Conservation (phyloP, 2,797 vertebrate genomes). For the Enteromius trimaculatus region DNA sequence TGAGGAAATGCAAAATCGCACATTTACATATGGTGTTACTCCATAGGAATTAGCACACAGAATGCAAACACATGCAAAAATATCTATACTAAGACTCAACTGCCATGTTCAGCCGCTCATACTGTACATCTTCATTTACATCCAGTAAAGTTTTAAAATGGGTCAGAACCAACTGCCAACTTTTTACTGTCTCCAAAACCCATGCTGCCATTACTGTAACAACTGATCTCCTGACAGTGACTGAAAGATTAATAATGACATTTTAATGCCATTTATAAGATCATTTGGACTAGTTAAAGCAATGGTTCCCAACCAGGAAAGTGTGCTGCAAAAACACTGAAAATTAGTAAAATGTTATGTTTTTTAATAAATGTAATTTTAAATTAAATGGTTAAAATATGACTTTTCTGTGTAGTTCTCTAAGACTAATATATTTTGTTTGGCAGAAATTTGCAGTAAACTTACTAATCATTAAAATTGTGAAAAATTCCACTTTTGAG, state of each 20-base stretch:
- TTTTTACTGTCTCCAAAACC: neutral
- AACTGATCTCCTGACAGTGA: neutral
- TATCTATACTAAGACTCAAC: neutral
- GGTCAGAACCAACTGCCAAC: neutral
- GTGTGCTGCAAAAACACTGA: neutral
- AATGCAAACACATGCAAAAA: slow-evolving; percentile 28
- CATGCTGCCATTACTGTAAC: neutral
- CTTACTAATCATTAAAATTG: neutral
- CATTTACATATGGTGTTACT: slow-evolving; percentile 26
- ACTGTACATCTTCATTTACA: neutral
- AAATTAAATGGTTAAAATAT: neutral
- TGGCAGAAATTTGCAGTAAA: neutral
- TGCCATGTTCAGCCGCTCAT: neutral
- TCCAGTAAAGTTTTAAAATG: slow-evolving; percentile 8
- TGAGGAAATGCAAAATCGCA: slow-evolving; percentile 22
- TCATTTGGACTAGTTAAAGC: neutral
- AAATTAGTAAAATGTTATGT: neutral
- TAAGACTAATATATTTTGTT: neutral
- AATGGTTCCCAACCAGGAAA: neutral
- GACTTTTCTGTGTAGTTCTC: neutral
- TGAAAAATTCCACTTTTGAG: too few relatives aligned
- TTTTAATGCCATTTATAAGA: neutral
- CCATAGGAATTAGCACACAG: neutral
- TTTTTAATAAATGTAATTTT: neutral
- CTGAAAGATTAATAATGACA: neutral